These are phyloP conservation scores for Drosophila yakuba DNA, from an alignment of 1,140 invertebrate genomes.

Conservation along the genomic window DNA sequence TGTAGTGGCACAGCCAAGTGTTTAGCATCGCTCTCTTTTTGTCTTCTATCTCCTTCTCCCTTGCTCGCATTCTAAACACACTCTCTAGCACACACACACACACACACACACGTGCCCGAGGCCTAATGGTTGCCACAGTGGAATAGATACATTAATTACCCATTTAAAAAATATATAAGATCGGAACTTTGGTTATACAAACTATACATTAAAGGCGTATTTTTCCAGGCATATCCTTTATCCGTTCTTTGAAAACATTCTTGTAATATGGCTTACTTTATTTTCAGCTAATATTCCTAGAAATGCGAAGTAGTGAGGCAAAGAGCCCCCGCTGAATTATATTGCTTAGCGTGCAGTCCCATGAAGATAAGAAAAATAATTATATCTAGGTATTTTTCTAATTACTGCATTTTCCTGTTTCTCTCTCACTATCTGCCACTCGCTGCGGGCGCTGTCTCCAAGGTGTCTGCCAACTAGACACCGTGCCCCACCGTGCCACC, in stretches of 20 bases:
- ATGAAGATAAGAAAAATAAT: background rate
- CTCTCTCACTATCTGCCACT: constrained; percentile 1
- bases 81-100: constrained; percentile 3
- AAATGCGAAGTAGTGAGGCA: too few species aligned
- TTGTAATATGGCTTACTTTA: too few species aligned
- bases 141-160: background rate
- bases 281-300: too few species aligned
- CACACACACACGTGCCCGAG: constrained; percentile 13
- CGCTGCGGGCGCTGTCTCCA: constrained; percentile 7
- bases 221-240: too few species aligned
- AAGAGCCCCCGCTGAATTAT: background rate
- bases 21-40: constrained; percentile 4
- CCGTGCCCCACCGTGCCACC: background rate
- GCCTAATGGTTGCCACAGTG: constrained; percentile 25
- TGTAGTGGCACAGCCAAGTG: constrained; percentile 1
- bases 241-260: too few species aligned
- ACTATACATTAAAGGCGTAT: too few species aligned
- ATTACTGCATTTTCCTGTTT: constrained; percentile 24
- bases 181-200: too few species aligned
- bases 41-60: background rate
- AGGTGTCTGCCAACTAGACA: constrained; percentile 26
- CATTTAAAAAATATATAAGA: background rate
- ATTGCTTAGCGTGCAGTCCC: background rate
- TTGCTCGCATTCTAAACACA: background rate
- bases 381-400: constrained; percentile 4